Evolutionary conservation across 2,113 vertebrate species (phyloP).

Genomic region (Nannospalax galili): DNA sequence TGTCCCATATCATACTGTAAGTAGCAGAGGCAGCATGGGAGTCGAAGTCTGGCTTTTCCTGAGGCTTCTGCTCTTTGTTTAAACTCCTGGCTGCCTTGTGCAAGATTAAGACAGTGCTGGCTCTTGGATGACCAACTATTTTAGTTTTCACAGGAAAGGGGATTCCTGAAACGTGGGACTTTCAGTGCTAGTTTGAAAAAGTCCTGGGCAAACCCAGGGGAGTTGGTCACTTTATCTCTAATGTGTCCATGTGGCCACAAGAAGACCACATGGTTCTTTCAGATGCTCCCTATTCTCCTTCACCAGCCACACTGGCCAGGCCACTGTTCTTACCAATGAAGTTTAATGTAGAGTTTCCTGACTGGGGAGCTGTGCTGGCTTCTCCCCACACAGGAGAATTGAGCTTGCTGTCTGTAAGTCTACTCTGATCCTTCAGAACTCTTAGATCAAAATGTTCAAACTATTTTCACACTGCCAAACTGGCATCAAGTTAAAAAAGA

Average conservation of each 20-base stretch:
- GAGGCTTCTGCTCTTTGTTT: not conserved
- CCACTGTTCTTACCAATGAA: not conserved
- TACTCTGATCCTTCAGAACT: not conserved
- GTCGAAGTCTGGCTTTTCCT: not conserved
- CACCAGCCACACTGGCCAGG: not conserved
- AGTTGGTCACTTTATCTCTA: not conserved
- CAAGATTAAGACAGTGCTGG: not conserved
- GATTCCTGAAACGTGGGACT: not conserved
- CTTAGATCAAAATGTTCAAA: slow-evolving; percentile 18
- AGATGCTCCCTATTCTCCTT: not conserved
- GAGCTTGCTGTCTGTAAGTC: not conserved
- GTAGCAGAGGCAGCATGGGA: not conserved
- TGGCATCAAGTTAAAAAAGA: not conserved
- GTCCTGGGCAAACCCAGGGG: not conserved
- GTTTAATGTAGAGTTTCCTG: not conserved
- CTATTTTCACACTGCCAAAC: not conserved
- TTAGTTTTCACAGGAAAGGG: not conserved
- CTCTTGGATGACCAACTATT: not conserved
- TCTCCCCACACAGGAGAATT: not conserved
- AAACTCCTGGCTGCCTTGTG: not conserved
- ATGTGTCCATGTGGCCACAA: not conserved
- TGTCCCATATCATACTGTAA: not conserved
- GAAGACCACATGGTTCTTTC: not conserved
- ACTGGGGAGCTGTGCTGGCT: not conserved
- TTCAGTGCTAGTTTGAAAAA: not conserved